Conservation (phyloP, 2,888 invertebrate genomes). For the Sphaerophoria rueppellii region DNA sequence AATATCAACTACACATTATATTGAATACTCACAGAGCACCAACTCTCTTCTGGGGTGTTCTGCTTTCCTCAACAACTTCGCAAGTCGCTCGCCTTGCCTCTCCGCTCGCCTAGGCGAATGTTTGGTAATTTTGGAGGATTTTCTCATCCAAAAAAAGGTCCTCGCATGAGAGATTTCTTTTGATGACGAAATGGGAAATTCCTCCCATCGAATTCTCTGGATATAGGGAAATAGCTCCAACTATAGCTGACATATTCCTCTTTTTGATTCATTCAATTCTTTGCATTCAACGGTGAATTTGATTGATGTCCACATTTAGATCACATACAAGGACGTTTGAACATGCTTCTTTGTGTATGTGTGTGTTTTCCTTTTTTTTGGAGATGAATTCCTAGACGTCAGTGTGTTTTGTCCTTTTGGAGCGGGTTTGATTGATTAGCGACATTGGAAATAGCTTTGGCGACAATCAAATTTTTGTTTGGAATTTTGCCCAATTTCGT, state of each 20-base stretch:
- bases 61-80: constrained; percentile 4
- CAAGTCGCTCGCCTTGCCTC: not conserved
- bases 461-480: constrained; percentile 67
- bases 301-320: constrained; percentile 72
- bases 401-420: constrained; percentile 41
- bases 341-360: constrained; percentile 25
- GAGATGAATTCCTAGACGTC: constrained; percentile 43
- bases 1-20: constrained; percentile 72
- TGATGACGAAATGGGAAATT: constrained; percentile 62
- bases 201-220: constrained; percentile 18
- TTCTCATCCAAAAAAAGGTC: constrained; percentile 21
- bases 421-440: constrained; percentile 70
- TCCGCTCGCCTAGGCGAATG: not conserved
- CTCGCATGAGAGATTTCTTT: constrained; percentile 46
- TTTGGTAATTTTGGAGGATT: not conserved
- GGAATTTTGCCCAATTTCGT: constrained; percentile 62
- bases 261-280: constrained; percentile 35
- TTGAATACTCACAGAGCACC: too few relatives aligned
- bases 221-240: not conserved
- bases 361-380: not conserved
- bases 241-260: constrained; percentile 21
- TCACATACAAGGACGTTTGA: constrained; percentile 59
- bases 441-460: constrained; percentile 72
- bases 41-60: constrained; percentile 5
- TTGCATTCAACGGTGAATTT: constrained; percentile 69